Evolutionary conservation across 2,113 vertebrate genomes (phyloP).

Genomic region (Bettongia penicillata): DNA sequence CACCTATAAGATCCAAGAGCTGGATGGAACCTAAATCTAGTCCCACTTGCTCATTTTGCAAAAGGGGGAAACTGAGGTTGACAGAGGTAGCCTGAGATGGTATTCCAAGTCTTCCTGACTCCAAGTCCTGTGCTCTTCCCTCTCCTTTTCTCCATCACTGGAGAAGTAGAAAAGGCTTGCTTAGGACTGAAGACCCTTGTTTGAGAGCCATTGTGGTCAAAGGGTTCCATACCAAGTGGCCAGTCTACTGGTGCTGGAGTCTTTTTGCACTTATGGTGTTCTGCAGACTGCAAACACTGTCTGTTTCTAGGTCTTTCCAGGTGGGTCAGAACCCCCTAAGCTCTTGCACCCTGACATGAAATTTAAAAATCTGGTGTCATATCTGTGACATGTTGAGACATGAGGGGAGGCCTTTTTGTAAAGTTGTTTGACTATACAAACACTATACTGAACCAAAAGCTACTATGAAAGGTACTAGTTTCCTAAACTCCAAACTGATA

Average conservation of each 20-base stretch:
- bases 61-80: too few relatives aligned
- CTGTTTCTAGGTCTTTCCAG: neutral
- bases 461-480: neutral
- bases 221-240: neutral
- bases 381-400: neutral
- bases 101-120: too few relatives aligned
- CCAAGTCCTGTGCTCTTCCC: too few relatives aligned
- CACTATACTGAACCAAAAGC: neutral
- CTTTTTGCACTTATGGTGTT: neutral
- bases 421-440: neutral
- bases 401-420: neutral
- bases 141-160: too few relatives aligned
- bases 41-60: too few relatives aligned
- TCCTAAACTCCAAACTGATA: neutral
- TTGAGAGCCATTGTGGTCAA: too few relatives aligned
- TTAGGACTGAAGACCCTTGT: neutral
- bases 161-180: neutral
- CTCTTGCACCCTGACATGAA: too few relatives aligned
- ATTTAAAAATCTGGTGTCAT: too few relatives aligned
- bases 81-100: too few relatives aligned
- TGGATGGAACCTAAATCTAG: neutral
- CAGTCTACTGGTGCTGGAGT: neutral
- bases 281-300: neutral
- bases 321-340: neutral
- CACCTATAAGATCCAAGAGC: neutral